phyloP scores from a whole-genome alignment of 2,113 vertebrate genomes.

The Labeo rohita region DNA sequence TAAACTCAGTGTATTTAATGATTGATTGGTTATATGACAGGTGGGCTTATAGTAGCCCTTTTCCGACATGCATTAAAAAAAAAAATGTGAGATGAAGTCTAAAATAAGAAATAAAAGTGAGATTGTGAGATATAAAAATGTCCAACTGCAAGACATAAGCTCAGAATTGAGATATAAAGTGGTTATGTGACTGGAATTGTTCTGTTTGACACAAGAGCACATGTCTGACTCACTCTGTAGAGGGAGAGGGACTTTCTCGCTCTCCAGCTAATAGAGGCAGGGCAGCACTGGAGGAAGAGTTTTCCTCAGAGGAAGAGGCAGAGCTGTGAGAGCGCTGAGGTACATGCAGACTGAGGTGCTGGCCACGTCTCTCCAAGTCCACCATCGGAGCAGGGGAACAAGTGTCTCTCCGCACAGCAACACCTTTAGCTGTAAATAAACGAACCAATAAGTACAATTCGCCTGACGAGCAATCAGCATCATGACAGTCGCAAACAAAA shows the following conservation, averaged over 20 bases:
- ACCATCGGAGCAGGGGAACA: slow-evolving; percentile 77
- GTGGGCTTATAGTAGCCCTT: not conserved
- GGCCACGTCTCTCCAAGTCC: slow-evolving; percentile 82
- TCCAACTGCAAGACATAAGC: not conserved
- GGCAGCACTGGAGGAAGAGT: slow-evolving; percentile 90
- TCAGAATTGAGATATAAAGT: not conserved
- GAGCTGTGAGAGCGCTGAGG: slow-evolving; percentile 91
- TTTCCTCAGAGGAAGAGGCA: slow-evolving; percentile 92
- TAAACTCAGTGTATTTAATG: not conserved
- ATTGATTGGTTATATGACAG: not conserved
- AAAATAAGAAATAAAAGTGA: not conserved
- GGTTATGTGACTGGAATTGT: not conserved
- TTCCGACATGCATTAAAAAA: not conserved
- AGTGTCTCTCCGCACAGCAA: slow-evolving; percentile 81
- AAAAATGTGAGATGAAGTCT: not conserved
- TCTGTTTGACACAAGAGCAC: not conserved
- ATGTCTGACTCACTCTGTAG: slow-evolving; percentile 78
- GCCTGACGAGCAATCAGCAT: not conserved
- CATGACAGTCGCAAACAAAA: not conserved
- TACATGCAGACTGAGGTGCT: slow-evolving; percentile 90
- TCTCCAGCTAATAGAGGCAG: slow-evolving; percentile 90
- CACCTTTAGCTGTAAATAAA: slow-evolving; percentile 75
- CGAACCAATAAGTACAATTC: not conserved
- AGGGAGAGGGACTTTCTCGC: slow-evolving; percentile 86
- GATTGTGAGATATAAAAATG: not conserved